Percentiles rank a stretch among this genome's conserved stretches.
These are phyloP conservation scores for Syrmaticus mikado DNA, from an alignment of 2,113 vertebrate species.

Conservation along the genomic window DNA sequence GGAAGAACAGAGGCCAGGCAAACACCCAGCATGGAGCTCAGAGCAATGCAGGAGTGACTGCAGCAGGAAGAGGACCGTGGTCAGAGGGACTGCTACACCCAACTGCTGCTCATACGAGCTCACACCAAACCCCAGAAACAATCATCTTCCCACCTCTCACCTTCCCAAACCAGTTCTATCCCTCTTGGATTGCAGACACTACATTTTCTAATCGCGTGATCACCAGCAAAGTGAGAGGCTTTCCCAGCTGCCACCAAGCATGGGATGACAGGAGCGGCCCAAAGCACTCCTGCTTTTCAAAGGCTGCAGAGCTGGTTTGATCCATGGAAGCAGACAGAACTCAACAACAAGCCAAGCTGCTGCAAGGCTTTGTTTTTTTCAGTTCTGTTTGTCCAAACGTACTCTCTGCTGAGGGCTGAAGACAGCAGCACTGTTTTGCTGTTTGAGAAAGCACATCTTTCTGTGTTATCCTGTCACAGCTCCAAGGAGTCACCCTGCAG, in stretches of 20 bases:
- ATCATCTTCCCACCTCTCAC: not conserved
- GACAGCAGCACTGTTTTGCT: not conserved
- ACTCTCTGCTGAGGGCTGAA: not conserved
- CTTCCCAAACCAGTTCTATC: not conserved
- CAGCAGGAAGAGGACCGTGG: not conserved
- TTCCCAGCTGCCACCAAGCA: not conserved
- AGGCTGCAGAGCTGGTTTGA: not conserved
- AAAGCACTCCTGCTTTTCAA: not conserved
- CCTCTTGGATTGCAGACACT: not conserved
- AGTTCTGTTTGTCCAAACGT: not conserved
- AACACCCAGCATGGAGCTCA: not conserved
- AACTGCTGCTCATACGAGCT: rapidly evolving
- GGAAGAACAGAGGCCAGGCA: not conserved
- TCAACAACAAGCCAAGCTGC: not conserved
- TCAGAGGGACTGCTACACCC: not conserved
- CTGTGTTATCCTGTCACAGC: too few relatives aligned
- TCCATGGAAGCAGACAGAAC: not conserved
- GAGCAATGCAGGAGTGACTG: not conserved
- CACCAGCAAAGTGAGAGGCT: not conserved
- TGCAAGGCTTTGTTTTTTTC: not conserved
- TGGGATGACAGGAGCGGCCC: rapidly evolving
- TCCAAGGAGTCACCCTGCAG: not conserved
- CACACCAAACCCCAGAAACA: rapidly evolving
- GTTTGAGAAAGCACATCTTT: too few relatives aligned
- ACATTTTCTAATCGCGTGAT: not conserved